Evolutionary conservation across 2,888 invertebrate species (phyloP), one percentile per base, ranked within the genome.

Genomic region (Lampropteryx suffumata): DNA sequence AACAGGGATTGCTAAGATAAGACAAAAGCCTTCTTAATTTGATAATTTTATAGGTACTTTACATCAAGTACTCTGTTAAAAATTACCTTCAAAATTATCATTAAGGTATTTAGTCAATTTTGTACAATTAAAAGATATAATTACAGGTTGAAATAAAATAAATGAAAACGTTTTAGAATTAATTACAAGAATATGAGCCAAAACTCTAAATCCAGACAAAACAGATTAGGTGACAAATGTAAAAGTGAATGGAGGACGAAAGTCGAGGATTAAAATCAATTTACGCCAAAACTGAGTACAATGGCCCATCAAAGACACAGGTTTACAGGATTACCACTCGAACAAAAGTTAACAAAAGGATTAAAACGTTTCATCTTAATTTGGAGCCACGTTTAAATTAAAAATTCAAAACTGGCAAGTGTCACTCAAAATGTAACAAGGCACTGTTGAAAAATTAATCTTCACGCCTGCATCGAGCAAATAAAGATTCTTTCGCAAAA

Each of bases 391-490:
- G 71, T 76, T 76, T 73, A 67, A 75, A 76, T 76, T 72, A 71
- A 76, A 80, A 75, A 76, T 76, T 72, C 71, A 76, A 80, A 72
- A 67, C 67, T 67, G 66, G 55, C 71, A 82, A 72, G 60, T 79
- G 84, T 82, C 87, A 84, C 73, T 84, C 83, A 83, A 73, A 74
- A 64, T 64, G 61, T 81, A 87, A 86, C 84, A 78, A 84, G 83
- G 71, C 70, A 68, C 69, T 68, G 73, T 72, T 68, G 63, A 71
- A 67, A 76, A 73, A 68, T 74, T 80, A 80, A 82, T 82, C 79
- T 73, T 65, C 74, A 63, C 71, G 65, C 68, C 73, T 66, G 59
- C 59, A 56, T 57, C 61, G 67, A 67, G 69, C 66, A 64, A 76
- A 75, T 72, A 75, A 79, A 71, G 72, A 71, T 65, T 62, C 65